Base-by-base conservation (phyloP, 1,140 invertebrate genomes). In the Caerostris extrusa region DNA sequence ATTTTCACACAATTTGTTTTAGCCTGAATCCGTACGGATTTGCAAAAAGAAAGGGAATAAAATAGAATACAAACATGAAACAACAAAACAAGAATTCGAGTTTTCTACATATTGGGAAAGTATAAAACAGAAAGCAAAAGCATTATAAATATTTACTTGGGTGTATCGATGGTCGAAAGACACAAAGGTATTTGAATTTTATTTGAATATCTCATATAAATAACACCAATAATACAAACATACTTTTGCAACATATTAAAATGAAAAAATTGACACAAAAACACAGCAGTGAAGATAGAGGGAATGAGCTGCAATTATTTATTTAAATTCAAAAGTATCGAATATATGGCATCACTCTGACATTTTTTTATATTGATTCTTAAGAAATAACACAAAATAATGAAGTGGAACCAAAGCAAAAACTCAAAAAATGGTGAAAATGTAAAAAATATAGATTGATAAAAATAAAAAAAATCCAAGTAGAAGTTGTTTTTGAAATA, bases 1-100 rank as follows among this genome's bases (percentile, higher is more conserved):
- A 71, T 71, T 71, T 71, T 77, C 71, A 77, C 71, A 34, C 71
- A 77, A 77, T 77, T 77, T 77, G 34, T 77, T 77, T 77, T 50
- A 77, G 8, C 53, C 50, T 53, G 34, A 77, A 77, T 77, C 71
- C 71, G 7, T 50, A 53, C 34, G 19, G 71, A 34, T 50, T 77
- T 10, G 14, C 19, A 77, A 77, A 77, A 77, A 77, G 71, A 34
- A 67, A 67, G 61, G 61, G n/a, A 77, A 77, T 34, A 77, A 12
- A 8, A 34, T 34, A 50, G 5, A 77, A 50, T 34, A 50, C 50
- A 50, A 77, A 77, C 7, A 50, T 34, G 50, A 50, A 34, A 12
- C 34, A 34, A 50, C 34, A 77, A 77, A 77, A 77, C 53, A 77
- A 77, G 34, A 77, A 77, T 50, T 77, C 34, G 71, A 77, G 50